phyloP scores from a whole-genome alignment of 2,113 vertebrate species.

The Nothoprocta perdicaria region DNA sequence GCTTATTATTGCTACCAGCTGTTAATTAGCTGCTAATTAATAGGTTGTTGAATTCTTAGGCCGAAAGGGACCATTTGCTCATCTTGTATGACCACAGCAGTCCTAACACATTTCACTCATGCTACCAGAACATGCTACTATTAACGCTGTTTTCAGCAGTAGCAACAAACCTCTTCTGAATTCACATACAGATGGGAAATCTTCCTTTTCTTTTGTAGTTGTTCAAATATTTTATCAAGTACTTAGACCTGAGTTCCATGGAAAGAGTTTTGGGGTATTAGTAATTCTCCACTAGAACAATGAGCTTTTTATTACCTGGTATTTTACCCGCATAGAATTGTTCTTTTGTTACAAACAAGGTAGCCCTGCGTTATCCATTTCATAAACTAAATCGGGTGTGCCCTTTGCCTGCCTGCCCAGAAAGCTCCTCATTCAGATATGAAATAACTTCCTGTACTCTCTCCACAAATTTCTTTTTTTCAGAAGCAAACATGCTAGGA shows the following conservation, averaged over 20 bases:
- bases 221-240: not conserved
- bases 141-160: not conserved
- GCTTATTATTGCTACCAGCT: conserved; percentile 60
- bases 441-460: not conserved
- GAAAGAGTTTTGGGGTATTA: not conserved
- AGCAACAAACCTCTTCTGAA: not conserved
- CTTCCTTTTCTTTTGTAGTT: not conserved
- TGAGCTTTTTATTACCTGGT: not conserved
- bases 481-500: not conserved
- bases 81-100: conserved; percentile 23
- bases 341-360: not conserved
- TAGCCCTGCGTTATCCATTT: not conserved
- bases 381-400: not conserved
- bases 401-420: not conserved
- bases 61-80: conserved; percentile 49
- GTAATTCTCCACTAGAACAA: not conserved
- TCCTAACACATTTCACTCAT: conserved; percentile 12
- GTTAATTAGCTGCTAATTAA: conserved; percentile 69
- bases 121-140: not conserved
- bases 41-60: conserved; percentile 53
- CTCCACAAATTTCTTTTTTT: not conserved
- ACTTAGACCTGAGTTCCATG: not conserved
- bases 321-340: not conserved
- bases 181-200: not conserved
- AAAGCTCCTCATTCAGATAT: not conserved